Percentiles rank a stretch among this genome's conserved stretches.
phyloP scores from a whole-genome alignment of 2,888 invertebrate species.

The Mythimna impura region DNA sequence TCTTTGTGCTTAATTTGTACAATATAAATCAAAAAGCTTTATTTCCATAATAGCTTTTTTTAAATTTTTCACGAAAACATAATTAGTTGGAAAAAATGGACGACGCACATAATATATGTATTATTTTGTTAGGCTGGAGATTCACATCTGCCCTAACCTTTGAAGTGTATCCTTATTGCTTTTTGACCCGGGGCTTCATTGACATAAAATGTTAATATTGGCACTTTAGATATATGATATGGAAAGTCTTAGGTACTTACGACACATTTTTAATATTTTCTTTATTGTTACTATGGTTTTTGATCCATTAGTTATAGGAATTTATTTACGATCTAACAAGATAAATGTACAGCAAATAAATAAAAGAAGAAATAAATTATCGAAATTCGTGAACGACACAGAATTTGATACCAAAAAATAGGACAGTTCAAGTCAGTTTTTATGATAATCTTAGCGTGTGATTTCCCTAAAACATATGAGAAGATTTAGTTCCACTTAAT shows the following conservation, averaged over 20 bases:
- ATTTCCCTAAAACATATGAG: too few species aligned
- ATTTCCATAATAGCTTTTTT: background rate
- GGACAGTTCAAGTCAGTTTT: too few species aligned
- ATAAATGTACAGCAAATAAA: too few species aligned
- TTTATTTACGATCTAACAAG: too few species aligned
- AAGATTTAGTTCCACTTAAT: too few species aligned
- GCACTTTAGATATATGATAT: constrained; percentile 6
- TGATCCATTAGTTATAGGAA: too few species aligned
- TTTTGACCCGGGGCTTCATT: background rate
- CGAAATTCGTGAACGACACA: too few species aligned
- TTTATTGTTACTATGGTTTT: background rate
- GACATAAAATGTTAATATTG: constrained; percentile 6
- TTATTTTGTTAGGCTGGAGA: background rate
- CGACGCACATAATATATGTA: background rate
- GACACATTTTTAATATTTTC: background rate
- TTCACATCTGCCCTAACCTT: constrained; percentile 15
- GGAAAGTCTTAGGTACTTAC: background rate
- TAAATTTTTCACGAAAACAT: background rate
- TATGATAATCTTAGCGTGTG: too few species aligned
- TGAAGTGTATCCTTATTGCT: constrained; percentile 23
- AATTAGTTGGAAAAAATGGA: background rate
- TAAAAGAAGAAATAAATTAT: too few species aligned
- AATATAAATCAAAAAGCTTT: constrained; percentile 15
- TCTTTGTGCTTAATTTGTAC: too few species aligned
- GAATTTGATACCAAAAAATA: too few species aligned